Evolutionary conservation across 1,140 invertebrate species (phyloP), one percentile per base, ranked within the genome.

Genomic region (Palaemon carinicauda): DNA sequence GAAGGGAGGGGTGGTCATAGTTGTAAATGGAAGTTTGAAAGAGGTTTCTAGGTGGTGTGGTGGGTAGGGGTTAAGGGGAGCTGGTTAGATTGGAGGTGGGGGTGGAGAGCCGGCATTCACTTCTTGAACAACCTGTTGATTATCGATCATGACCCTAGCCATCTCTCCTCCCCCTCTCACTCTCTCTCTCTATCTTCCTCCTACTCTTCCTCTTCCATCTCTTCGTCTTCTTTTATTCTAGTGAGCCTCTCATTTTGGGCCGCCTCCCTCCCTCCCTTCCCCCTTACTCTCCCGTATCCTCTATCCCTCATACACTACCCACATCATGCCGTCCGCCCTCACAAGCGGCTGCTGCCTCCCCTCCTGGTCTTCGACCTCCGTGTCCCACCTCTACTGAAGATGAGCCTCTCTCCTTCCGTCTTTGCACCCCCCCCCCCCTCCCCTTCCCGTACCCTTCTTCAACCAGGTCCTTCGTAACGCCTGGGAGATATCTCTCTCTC

Each of bases 91-190:
- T 53, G 52, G 51, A 29, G 29, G 24, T 10, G 75, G n/a, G 21
- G 53, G 14, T 14, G 52, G 9, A 33, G 29, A 24, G 77, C 60
- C 80, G 75, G 79, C 79, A 65, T 86, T 80, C 77, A 73, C 60
- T 86, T 79, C 83, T 79, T 80, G 65, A 53, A 80, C 83, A 86
- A 86, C 83, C 83, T 86, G 83, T 86, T 86, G 83, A 86, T 86
- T 86, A 86, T 86, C 83, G 83, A 86, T 86, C 78, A 80, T 86
- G 65, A 77, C 27, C 69, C 69, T 21, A 29, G 31, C 69, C 69
- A 24, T 73, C 69, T 73, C 69, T 27, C 69, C 74, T 77, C 41
- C n/a, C 74, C 14, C 74, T 51, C 74, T 54, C n/a, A 14, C 71
- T 56, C 33, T 15, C 27, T 50, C 52, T 27, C 29, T 27, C 53